Base-by-base conservation (phyloP, 2,888 invertebrate species). In the Anorthoa munda region DNA sequence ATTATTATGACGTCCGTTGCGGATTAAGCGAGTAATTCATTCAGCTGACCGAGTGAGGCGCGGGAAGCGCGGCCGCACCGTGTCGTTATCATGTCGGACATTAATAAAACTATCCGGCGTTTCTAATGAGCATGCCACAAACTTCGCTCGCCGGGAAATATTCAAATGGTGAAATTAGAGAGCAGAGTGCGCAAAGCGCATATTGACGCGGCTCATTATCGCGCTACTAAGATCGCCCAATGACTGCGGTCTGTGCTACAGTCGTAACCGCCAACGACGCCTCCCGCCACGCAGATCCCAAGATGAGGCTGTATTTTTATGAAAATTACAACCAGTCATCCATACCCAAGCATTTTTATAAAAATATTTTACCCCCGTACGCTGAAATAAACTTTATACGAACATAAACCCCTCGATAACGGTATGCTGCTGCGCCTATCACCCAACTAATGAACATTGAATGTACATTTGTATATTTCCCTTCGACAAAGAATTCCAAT, bases 1-100 rank as follows among this genome's bases (percentile, higher is more conserved):
- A 89, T 89, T 89, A 90, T 92, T 91, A 89, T 86, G 83, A 86
- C 81, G 86, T 86, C 80, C 83, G 84, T 86, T 81, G 82, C 78
- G 84, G 89, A 88, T 90, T 90, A 89, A 90, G 90, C 86, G 90
- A 90, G 91, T 93, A 93, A 93, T 92, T 93, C 93, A 94, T 93
- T 93, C 92, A 92, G 92, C 91, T 88, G 88, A 84, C 89, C 89
- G 90, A 85, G 89, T 85, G 87, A 89, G 89, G 88, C 85, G 82
- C 77, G 90, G 89, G 45, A 81, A 75, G 84, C 81, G 84, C 86
- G 86, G 86, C 89, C 88, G 86, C 88, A 89, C 91, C 92, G 93
- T 91, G 92, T 93, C 93, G 92, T 94, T 94, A 94, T 93, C 90
- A 93, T 94, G 94, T 93, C 89, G 90, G 91, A 92, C 92, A 94